Evolutionary conservation across 2,888 invertebrate species (phyloP).

Genomic region (Arrhopalites spinosus): DNA sequence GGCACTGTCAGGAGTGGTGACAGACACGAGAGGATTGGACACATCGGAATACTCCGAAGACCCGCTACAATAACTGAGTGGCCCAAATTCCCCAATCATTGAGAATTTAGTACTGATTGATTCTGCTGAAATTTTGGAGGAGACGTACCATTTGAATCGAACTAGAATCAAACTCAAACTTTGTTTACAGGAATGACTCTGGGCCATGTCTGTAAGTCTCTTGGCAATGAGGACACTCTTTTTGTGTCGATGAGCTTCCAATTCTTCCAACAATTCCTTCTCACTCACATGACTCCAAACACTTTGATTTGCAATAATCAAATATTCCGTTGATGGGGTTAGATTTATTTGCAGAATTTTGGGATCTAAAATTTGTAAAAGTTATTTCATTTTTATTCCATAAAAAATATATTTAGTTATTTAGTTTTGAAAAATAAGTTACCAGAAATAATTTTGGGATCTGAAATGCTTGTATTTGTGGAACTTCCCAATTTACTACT

Average conservation of each 20-base stretch:
- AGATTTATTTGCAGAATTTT: slow-evolving; percentile 75
- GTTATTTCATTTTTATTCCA: no score
- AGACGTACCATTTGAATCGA: slow-evolving; percentile 59
- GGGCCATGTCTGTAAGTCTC: slow-evolving; percentile 81
- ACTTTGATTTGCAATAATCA: slow-evolving; percentile 77
- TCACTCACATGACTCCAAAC: slow-evolving; percentile 83
- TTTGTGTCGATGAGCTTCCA: slow-evolving; percentile 59
- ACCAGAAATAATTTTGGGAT: no score
- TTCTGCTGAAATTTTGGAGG: slow-evolving; percentile 24
- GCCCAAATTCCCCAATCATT: slow-evolving; percentile 49
- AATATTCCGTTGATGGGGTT: slow-evolving; percentile 80
- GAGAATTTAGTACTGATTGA: slow-evolving; percentile 35
- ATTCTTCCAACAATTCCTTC: slow-evolving; percentile 82
- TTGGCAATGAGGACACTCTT: slow-evolving; percentile 74
- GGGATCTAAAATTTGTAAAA: slow-evolving; percentile 78
- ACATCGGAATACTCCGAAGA: slow-evolving; percentile 54
- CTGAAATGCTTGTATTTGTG: no score
- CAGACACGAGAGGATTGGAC: slow-evolving; percentile 54
- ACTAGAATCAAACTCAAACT: slow-evolving; percentile 86
- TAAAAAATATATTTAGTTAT: no score
- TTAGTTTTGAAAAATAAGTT: no score
- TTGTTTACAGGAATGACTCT: slow-evolving; percentile 87
- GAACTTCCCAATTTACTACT: no score
- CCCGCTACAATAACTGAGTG: slow-evolving; percentile 52
- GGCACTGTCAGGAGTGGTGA: slow-evolving; percentile 55